These are phyloP conservation scores for Drosophila ohnishii DNA, from an alignment of 1,140 invertebrate genomes.

Conservation along the genomic window DNA sequence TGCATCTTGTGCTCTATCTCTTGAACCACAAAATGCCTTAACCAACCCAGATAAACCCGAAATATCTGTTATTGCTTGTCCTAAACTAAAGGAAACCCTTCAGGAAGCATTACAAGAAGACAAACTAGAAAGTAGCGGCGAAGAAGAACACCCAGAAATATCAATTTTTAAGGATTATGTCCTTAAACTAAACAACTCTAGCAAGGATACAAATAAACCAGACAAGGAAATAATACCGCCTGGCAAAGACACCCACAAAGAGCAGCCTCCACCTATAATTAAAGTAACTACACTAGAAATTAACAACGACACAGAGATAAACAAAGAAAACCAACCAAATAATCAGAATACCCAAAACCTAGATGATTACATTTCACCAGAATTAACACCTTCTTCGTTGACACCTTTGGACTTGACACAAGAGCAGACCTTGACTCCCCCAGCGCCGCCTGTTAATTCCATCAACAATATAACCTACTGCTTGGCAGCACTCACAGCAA, in stretches of 20 bases:
- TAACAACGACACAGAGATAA: background rate
- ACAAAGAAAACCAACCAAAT: conserved; percentile 10
- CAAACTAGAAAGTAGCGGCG: too few species aligned
- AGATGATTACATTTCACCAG: conserved; percentile 9
- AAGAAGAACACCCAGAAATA: background rate
- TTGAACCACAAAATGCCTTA: background rate
- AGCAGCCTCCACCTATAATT: conserved; percentile 5
- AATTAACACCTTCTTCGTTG: conserved; percentile 19
- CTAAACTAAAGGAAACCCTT: background rate
- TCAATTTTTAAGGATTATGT: background rate
- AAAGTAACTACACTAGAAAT: background rate
- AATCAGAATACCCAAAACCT: background rate
- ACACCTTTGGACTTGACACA: conserved; percentile 26
- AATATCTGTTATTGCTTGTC: background rate
- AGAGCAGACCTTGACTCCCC: conserved; percentile 33
- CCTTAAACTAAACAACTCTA: background rate
- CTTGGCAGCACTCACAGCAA: conserved; percentile 42
- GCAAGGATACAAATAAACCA: background rate
- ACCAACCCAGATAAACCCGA: background rate
- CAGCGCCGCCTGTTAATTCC: conserved; percentile 57
- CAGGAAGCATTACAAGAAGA: background rate
- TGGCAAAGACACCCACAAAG: background rate
- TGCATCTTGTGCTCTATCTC: background rate
- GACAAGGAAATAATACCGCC: background rate
- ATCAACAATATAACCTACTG: conserved; percentile 73